Evolutionary conservation across 2,888 invertebrate genomes (phyloP).

Genomic region (Camponotus fellah): DNA sequence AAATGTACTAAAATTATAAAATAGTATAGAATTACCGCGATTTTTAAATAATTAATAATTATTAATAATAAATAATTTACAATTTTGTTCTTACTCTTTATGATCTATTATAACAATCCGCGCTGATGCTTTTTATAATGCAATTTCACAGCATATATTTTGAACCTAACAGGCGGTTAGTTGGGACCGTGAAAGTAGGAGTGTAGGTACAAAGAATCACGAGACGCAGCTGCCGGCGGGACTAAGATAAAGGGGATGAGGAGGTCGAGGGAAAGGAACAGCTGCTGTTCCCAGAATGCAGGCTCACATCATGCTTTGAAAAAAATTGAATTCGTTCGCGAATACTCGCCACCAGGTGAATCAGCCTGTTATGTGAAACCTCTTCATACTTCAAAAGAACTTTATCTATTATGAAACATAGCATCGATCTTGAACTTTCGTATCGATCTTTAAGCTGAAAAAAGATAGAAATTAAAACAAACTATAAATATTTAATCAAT

Average conservation of each 20-base stretch:
- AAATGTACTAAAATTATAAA: background rate
- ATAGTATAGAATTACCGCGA: background rate
- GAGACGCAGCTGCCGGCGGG: slow-evolving; percentile 72
- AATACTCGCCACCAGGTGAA: slow-evolving; percentile 68
- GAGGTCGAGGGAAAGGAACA: slow-evolving; percentile 72
- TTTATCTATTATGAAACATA: background rate
- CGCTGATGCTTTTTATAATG: slow-evolving; percentile 13
- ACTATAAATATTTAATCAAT: background rate
- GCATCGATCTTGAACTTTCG: background rate
- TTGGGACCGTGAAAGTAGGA: slow-evolving; percentile 68
- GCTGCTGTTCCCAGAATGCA: slow-evolving; percentile 75
- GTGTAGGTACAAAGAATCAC: slow-evolving; percentile 68
- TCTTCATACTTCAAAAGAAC: background rate
- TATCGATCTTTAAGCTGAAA: background rate
- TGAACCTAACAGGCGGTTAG: slow-evolving; percentile 54
- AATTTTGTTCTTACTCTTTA: background rate
- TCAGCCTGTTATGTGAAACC: slow-evolving; percentile 35
- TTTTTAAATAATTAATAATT: background rate
- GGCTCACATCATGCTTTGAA: slow-evolving; percentile 50
- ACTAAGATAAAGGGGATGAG: slow-evolving; percentile 55
- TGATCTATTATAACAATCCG: slow-evolving; percentile 17
- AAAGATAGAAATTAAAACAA: background rate
- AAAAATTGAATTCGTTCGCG: slow-evolving; percentile 59
- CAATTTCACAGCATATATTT: slow-evolving; percentile 47
- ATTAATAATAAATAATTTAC: background rate